Percentiles rank a stretch among this genome's conserved stretches.
These are phyloP conservation scores for Craseonycteris thonglongyai DNA, from an alignment of 2,113 vertebrate genomes.

Conservation along the genomic window DNA sequence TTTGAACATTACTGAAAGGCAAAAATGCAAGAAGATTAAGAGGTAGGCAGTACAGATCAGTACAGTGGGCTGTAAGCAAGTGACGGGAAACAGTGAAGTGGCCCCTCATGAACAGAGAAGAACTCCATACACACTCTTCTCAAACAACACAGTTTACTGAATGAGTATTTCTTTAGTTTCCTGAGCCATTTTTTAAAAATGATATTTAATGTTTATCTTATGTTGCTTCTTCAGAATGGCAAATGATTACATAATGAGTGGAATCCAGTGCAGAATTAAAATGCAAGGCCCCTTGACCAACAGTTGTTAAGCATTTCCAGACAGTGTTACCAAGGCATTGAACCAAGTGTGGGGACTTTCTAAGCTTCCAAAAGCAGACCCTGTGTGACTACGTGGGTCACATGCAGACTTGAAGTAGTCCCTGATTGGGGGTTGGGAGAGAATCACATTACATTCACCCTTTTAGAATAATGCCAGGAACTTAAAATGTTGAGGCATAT, in stretches of 20 bases:
- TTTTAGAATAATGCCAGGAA: not conserved
- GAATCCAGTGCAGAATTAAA: not conserved
- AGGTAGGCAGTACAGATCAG: not conserved
- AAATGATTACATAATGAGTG: not conserved
- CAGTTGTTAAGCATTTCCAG: not conserved
- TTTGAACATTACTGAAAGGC: not conserved
- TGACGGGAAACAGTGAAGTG: not conserved
- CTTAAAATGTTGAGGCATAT: not conserved
- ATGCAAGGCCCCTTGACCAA: not conserved
- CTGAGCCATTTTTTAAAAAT: not conserved
- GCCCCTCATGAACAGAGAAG: not conserved
- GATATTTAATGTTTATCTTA: not conserved
- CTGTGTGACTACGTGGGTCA: not conserved
- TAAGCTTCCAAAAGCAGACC: not conserved
- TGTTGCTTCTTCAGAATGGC: not conserved
- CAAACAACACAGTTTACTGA: not conserved
- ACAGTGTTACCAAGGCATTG: not conserved
- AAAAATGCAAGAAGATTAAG: not conserved
- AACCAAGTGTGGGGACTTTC: not conserved
- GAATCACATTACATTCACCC: not conserved
- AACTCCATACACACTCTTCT: not conserved
- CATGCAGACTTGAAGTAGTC: not conserved
- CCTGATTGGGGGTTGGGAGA: too few relatives aligned
- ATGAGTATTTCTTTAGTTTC: not conserved
- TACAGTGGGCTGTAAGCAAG: not conserved